phyloP scores from a whole-genome alignment of 2,888 invertebrate species.

The Platypus cylindrus region DNA sequence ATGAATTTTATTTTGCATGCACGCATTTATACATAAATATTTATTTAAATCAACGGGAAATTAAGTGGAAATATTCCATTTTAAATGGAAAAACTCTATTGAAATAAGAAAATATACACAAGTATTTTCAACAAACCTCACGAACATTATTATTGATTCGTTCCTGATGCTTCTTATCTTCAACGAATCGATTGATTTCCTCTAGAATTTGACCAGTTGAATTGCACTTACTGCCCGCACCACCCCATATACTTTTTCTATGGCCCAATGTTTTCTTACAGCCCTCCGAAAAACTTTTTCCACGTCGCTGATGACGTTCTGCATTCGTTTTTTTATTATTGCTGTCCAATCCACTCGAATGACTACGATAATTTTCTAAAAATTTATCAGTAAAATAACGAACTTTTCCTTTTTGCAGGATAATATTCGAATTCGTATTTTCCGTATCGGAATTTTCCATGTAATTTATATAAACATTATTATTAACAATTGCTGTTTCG shows the following conservation, averaged over 20 bases:
- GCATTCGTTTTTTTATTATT: neutral
- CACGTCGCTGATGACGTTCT: neutral
- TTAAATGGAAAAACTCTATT: too few relatives aligned
- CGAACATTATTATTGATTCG: constrained; percentile 27
- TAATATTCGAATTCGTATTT: constrained; percentile 24
- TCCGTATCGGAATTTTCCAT: constrained; percentile 25
- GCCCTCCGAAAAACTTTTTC: constrained; percentile 5
- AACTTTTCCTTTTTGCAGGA: constrained; percentile 6
- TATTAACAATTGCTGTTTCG: constrained; percentile 11
- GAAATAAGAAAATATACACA: neutral
- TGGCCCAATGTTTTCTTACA: constrained; percentile 6
- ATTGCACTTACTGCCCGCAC: constrained; percentile 6
- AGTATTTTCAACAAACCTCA: constrained; percentile 23
- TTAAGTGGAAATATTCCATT: too few relatives aligned
- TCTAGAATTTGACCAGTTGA: constrained; percentile 19
- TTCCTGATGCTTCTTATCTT: constrained; percentile 25
- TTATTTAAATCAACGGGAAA: too few relatives aligned
- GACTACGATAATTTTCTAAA: constrained; percentile 10
- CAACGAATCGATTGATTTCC: constrained; percentile 21
- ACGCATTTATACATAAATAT: too few relatives aligned
- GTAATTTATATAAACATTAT: constrained; percentile 29
- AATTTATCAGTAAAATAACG: constrained; percentile 12
- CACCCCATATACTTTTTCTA: constrained; percentile 13
- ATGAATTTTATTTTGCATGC: too few relatives aligned
- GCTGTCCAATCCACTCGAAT: constrained; percentile 5